Evolutionary conservation across 1,140 invertebrate species (phyloP).

Genomic region (Trichoplusia ni): DNA sequence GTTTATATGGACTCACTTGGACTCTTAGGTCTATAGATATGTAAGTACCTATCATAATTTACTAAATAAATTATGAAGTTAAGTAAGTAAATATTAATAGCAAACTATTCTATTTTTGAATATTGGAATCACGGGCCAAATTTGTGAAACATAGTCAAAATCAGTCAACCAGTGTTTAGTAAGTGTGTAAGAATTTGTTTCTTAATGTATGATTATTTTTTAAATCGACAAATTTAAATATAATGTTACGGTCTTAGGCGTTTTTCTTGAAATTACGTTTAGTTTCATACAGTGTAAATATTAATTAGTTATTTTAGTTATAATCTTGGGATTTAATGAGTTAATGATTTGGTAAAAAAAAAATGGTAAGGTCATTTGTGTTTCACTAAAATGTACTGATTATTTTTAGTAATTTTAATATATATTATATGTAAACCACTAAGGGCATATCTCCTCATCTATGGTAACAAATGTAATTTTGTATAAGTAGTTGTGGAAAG

Average conservation of each 20-base stretch:
- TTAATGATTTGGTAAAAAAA: slow-evolving; percentile 44
- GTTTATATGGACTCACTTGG: slow-evolving; percentile 30
- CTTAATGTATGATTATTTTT: slow-evolving; percentile 42
- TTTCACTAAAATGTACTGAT: slow-evolving; percentile 78
- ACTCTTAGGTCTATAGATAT: slow-evolving; percentile 37
- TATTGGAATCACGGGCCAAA: slow-evolving; percentile 73
- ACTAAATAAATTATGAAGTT: slow-evolving; percentile 42
- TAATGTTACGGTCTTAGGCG: slow-evolving; percentile 41
- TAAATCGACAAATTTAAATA: slow-evolving; percentile 16
- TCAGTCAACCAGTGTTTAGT: slow-evolving; percentile 62
- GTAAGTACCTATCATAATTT: slow-evolving; percentile 56
- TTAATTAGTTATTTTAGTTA: slow-evolving; percentile 44
- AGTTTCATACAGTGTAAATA: slow-evolving; percentile 63
- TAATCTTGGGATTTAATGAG: slow-evolving; percentile 56
- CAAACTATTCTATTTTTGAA: slow-evolving; percentile 48
- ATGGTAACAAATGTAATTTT: slow-evolving; percentile 46
- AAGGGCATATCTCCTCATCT: slow-evolving; percentile 66
- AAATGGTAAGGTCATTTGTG: slow-evolving; percentile 62
- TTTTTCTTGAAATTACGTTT: slow-evolving; percentile 48
- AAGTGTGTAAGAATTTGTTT: slow-evolving; percentile 46
- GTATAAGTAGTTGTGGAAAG: slow-evolving; percentile 30
- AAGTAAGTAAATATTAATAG: slow-evolving; percentile 41
- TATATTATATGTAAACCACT: slow-evolving; percentile 75
- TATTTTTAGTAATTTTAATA: slow-evolving; percentile 74
- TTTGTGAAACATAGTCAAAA: slow-evolving; percentile 72